phyloP scores from a whole-genome alignment of 35 echinoderm and acorn worm genomes.

The Heliocidaris erythrogramma region DNA sequence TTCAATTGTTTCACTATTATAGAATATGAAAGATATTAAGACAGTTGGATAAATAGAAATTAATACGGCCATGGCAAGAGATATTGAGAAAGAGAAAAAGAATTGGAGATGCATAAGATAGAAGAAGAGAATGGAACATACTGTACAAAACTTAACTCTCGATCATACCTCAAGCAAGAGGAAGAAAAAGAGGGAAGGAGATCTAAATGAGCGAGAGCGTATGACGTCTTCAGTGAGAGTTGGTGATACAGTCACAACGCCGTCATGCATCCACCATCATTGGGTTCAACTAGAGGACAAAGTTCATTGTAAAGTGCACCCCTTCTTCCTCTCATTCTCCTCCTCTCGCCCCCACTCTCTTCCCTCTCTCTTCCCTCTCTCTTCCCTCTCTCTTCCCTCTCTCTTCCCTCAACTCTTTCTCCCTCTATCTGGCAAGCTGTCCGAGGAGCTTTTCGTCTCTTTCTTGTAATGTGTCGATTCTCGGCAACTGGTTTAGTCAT shows the following conservation, averaged over 20 bases:
- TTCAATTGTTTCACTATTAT: no score
- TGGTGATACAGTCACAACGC: not conserved
- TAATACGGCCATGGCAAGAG: no score
- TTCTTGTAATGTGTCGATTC: not conserved
- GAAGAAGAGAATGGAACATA: not conserved
- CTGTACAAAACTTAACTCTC: not conserved
- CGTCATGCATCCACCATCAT: slow-evolving; percentile 6
- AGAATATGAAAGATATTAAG: no score
- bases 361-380: not conserved
- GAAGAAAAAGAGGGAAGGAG: slow-evolving; percentile 33
- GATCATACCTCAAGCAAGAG: not conserved
- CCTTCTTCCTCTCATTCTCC: not conserved
- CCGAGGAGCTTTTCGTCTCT: slow-evolving; percentile 10
- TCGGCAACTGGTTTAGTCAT: not conserved
- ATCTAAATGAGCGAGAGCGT: slow-evolving; percentile 24
- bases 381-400: no score
- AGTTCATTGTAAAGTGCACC: slow-evolving; percentile 37
- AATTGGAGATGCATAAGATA: not conserved
- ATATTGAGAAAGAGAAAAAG: not conserved
- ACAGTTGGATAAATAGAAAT: no score
- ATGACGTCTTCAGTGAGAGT: slow-evolving; percentile 39
- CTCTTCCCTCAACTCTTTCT: no score
- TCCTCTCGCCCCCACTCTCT: slow-evolving; percentile 25
- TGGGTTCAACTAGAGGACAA: slow-evolving; percentile 22
- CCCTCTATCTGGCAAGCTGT: not conserved